Conservation (phyloP, 1,140 invertebrate species). For the Hermetia illucens region DNA sequence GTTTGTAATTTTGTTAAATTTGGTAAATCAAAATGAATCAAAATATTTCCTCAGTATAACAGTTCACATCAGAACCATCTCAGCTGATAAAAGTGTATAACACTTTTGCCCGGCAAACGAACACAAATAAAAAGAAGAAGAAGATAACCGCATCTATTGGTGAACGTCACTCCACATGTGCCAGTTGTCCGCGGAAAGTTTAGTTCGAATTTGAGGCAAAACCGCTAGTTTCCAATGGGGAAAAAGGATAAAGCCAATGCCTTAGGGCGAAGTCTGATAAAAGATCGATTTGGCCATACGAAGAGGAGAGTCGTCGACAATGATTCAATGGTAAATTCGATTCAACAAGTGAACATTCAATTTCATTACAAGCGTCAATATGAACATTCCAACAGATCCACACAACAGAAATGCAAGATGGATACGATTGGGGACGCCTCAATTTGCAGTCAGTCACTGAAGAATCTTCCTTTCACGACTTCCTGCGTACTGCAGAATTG, state of each 20-base stretch:
- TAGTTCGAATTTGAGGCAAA: background rate
- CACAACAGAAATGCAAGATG: constrained; percentile 76
- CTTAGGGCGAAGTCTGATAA: constrained; percentile 60
- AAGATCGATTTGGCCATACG: constrained; percentile 50
- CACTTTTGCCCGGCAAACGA: too few species aligned
- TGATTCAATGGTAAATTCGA: constrained; percentile 41
- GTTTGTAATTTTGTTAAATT: too few species aligned
- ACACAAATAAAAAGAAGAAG: too few species aligned
- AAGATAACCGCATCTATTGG: too few species aligned
- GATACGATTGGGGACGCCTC: constrained; percentile 75
- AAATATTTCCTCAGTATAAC: too few species aligned
- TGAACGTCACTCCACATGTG: too few species aligned
- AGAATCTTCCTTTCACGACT: constrained; percentile 90
- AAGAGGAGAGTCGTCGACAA: constrained; percentile 44
- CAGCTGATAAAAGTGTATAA: too few species aligned
- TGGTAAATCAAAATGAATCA: too few species aligned
- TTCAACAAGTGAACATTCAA: background rate
- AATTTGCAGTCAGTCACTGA: constrained; percentile 92
- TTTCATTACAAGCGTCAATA: constrained; percentile 6
- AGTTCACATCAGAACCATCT: too few species aligned
- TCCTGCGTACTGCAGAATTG: constrained; percentile 83
- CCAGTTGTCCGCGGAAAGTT: too few species aligned
- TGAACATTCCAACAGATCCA: constrained; percentile 49
- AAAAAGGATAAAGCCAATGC: constrained; percentile 43
- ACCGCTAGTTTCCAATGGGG: constrained; percentile 33